Percentiles rank a stretch among this genome's conserved stretches.
Conservation (phyloP, 2,888 invertebrate species). For the Mesorhabditis spiculigera region DNA sequence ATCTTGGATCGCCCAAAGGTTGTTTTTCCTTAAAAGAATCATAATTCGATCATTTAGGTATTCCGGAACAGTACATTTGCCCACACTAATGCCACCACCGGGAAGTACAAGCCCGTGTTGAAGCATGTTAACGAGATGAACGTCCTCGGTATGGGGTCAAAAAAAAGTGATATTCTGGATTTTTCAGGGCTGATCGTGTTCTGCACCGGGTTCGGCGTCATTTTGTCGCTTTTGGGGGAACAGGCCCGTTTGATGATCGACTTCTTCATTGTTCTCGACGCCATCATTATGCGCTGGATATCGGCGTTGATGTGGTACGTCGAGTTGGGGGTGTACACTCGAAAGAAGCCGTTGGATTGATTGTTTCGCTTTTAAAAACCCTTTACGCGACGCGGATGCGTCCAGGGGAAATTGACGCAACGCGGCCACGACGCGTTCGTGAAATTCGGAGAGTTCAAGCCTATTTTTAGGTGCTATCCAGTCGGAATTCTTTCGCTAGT, state of each 20-base stretch:
- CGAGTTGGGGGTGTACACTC: neutral
- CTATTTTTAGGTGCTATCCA: conserved; percentile 68
- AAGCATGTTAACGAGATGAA: conserved; percentile 68
- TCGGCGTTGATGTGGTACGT: conserved; percentile 80
- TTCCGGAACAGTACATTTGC: conserved; percentile 22
- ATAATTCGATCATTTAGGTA: neutral
- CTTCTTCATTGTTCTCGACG: conserved; percentile 83
- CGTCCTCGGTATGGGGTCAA: conserved; percentile 65
- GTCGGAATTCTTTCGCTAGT: conserved; percentile 71
- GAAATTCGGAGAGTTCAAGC: too few relatives aligned
- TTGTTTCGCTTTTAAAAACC: neutral
- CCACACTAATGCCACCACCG: conserved; percentile 25
- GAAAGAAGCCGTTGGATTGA: neutral
- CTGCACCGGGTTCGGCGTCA: conserved; percentile 82
- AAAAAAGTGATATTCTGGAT: neutral
- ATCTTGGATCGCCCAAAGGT: conserved; percentile 32
- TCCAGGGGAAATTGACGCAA: neutral
- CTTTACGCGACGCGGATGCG: neutral
- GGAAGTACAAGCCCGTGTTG: conserved; percentile 46
- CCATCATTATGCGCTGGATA: conserved; percentile 86
- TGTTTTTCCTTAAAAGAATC: neutral
- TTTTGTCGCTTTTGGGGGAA: conserved; percentile 78
- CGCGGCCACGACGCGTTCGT: too few relatives aligned
- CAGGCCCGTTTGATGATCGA: conserved; percentile 75
- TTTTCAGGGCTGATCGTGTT: conserved; percentile 80